Evolutionary conservation across 2,113 vertebrate species (phyloP), one percentile per base, ranked within the genome.

Genomic region (Regulus satrapa): DNA sequence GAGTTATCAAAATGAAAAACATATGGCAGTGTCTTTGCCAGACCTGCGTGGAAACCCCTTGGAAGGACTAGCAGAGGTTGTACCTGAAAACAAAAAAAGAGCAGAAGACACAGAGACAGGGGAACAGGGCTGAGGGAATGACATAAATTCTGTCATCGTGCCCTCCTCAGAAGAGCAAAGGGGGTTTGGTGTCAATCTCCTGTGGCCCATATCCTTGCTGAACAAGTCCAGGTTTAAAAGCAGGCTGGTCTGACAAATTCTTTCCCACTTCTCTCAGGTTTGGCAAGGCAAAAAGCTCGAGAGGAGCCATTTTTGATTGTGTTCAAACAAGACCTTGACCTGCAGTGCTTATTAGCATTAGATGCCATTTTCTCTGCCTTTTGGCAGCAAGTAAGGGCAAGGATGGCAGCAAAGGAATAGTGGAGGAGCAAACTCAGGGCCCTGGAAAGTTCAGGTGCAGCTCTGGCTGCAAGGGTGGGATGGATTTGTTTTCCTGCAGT

Each of bases 1-100:
- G 94, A 96, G 91, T 95, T 92, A 96, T 93, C 95, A 89, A 87
- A 96, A 97, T 97, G 91, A 74, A 96, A 97, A 97, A 87, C 95
- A 95, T 40, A 94, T 93, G 96, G 88, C 80, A 62, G 68, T 0
- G 1, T 64, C 79, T 90, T 73, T 81, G 86, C 89, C 93, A 97
- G 91, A 94, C 91, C 94, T 94, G 86, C 77, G 56, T 8, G 43
- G 94, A 97, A 95, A 95, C 28, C 51, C 59, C 61, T 87, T n/a
- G 61, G 79, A 94, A 93, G 25, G 80, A 69, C 54, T 62, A 89
- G 43, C 76, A 69, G 76, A 87, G n/a, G 59, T 85, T 45, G 41
- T 90, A 96, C 92, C 94, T 95, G 94, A 59, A 73, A 94, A 73
- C 2, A 3, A 62, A 61, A 71, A 80, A 54, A 74, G 59, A 34